A percentile compares a stretch with the other conserved stretches of the same genome.
phyloP scores from a whole-genome alignment of 64 coral and sea anemone genomes.

The Pachyseris speciosa region DNA sequence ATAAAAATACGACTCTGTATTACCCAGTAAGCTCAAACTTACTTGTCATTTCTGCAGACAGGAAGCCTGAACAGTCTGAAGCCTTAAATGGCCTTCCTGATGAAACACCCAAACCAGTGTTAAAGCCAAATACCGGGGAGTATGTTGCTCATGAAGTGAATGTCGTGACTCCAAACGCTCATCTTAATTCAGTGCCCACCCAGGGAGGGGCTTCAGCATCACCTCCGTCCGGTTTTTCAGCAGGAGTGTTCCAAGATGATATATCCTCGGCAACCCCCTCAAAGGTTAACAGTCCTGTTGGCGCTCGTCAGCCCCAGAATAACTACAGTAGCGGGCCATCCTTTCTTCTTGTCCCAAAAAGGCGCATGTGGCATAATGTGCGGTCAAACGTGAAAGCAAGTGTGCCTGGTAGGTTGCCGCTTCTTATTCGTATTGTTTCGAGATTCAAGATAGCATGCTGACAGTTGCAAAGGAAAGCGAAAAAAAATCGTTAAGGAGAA shows the following conservation, averaged over 20 bases:
- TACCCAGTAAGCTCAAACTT: too few species aligned
- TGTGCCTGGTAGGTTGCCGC: not conserved
- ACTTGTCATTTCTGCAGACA: not conserved
- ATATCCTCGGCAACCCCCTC: too few species aligned
- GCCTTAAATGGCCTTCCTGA: not conserved
- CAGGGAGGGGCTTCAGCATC: not conserved
- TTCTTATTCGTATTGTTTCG: not conserved
- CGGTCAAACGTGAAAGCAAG: not conserved
- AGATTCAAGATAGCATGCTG: not conserved
- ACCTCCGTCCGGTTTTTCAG: not conserved
- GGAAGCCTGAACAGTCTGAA: not conserved
- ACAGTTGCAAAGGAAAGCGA: too few species aligned
- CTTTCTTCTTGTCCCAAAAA: constrained; percentile 13
- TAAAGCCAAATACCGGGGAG: not conserved
- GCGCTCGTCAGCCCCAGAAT: not conserved
- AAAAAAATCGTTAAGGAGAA: too few species aligned
- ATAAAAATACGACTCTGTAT: too few species aligned
- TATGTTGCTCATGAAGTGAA: constrained; percentile 25
- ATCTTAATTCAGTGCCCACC: not conserved
- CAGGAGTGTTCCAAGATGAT: not conserved
- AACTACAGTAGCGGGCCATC: constrained; percentile 3
- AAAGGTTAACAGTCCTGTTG: not conserved
- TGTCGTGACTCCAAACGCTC: not conserved
- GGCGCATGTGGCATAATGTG: constrained; percentile 7
- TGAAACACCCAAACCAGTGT: not conserved